Conservation (phyloP, 2,113 vertebrate species). For the Ameiurus melas region DNA sequence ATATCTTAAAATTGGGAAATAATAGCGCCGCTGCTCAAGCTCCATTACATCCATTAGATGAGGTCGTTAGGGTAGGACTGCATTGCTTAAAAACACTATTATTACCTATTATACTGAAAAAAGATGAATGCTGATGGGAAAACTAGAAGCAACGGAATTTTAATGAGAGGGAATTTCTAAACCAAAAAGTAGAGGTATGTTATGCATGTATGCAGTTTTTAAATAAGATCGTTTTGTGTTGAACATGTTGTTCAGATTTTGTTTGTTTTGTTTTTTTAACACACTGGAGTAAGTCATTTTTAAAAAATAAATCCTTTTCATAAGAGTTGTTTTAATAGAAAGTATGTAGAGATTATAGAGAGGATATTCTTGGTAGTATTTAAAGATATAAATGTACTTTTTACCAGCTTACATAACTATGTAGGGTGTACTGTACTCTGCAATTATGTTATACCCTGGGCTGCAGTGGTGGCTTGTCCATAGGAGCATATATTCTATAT, state of each 20-base stretch:
- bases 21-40: background rate
- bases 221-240: background rate
- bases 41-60: background rate
- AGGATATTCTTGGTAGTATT: background rate
- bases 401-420: background rate
- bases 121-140: background rate
- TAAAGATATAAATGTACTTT: background rate
- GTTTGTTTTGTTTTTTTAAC: background rate
- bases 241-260: background rate
- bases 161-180: background rate
- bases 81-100: background rate
- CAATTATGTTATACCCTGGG: background rate
- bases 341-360: background rate
- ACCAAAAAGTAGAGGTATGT: background rate
- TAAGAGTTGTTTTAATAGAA: background rate
- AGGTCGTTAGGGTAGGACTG: background rate
- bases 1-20: background rate
- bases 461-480: background rate
- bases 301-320: background rate
- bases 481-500: background rate
- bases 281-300: no score
- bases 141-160: background rate
- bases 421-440: background rate
- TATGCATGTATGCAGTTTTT: background rate
- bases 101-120: background rate